Evolutionary conservation across 2,888 invertebrate genomes (phyloP), one percentile per base, ranked within the genome.

Genomic region (Drosophila anomalata): DNA sequence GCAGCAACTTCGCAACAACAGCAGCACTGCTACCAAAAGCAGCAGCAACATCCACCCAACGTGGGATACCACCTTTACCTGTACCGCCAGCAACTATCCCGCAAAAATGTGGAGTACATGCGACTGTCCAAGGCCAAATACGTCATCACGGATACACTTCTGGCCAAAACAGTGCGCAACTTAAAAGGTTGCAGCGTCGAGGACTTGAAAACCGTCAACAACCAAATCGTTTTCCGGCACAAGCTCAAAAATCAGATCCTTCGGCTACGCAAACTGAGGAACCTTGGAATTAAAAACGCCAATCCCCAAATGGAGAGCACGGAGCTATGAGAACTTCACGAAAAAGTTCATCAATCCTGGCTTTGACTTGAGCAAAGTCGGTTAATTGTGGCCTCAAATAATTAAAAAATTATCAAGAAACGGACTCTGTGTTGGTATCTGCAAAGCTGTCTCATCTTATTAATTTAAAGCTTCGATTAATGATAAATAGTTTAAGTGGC

Each of bases 231-330:
- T 17, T 88, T 88, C 47, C 86, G 86, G 59, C 76, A 79, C 39
- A 86, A 88, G 57, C 66, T 88, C 0, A 70, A 74, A 20, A 68
- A 76, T 52, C 77, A 87, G 50, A 79, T 89, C 9, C 67, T 76
- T 46, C 80, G 84, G 9, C 59, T 88, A 9, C 74, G 77, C 12
- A 78, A 76, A 39, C 63, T 87, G 14, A 78, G 72, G 36, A 76
- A 56, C 9, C 33, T 82, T 51, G 87, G 89, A 14, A 79, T 87
- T 41, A 72, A 67, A 41, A 89, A 87, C 59, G 75, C 83, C 55
- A 83, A 75, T 78, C 89, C 89, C 0, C 69, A 87, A 12, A 77
- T 79, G 77, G 76, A 78, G 47, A 87, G 76, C 63, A 84, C 81
- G 0, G 85, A 88, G 11, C 62, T 85, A 20, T 88, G 48, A 69